These are phyloP conservation scores for Philaenus spumarius DNA, from an alignment of 1,140 invertebrate genomes.

Conservation along the genomic window DNA sequence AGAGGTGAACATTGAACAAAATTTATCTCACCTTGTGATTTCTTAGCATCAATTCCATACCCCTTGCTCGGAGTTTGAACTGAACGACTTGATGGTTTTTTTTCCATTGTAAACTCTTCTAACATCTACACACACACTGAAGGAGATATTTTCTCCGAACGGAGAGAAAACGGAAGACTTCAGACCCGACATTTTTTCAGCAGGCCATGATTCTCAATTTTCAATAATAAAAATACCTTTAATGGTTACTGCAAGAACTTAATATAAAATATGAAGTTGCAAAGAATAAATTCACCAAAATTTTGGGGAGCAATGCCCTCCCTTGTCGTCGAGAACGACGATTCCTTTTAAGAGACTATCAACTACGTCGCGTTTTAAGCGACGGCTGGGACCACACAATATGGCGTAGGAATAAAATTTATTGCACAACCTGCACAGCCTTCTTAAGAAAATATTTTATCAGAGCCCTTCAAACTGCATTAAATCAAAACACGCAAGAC, in stretches of 20 bases:
- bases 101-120: constrained; percentile 58
- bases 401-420: no score
- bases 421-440: no score
- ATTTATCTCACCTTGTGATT: constrained; percentile 57
- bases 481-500: no score
- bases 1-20: no score
- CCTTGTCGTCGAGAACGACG: constrained; percentile 58
- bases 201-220: constrained; percentile 64
- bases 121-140: constrained; percentile 39
- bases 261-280: constrained; percentile 30
- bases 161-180: constrained; percentile 56
- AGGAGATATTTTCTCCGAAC: constrained; percentile 56
- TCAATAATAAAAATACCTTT: constrained; percentile 44
- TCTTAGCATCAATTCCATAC: constrained; percentile 55
- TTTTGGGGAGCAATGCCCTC: constrained; percentile 46
- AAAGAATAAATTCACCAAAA: constrained; percentile 31
- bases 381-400: constrained; percentile 41
- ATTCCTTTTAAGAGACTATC: constrained; percentile 40
- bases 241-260: constrained; percentile 16
- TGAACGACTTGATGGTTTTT: constrained; percentile 56
- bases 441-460: no score
- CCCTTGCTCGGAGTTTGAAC: constrained; percentile 53
- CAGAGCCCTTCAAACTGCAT: no score
- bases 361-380: constrained; percentile 57
- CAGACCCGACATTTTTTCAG: constrained; percentile 63